These are phyloP conservation scores for Zoanthus sansibaricus DNA, from an alignment of 92 coral and sea anemone species.

Conservation along the genomic window DNA sequence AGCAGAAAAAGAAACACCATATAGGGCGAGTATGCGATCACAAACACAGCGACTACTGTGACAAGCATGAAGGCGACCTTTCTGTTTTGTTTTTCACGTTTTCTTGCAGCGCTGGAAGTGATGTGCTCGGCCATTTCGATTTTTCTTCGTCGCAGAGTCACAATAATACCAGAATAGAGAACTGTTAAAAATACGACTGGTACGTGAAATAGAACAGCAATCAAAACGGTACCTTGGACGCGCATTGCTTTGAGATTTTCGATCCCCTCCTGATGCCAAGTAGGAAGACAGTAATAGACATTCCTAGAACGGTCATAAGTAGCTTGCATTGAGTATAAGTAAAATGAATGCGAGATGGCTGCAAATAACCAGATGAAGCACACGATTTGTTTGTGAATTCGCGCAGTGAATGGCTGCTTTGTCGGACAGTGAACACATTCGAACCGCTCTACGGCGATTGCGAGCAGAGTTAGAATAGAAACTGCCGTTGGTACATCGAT, in stretches of 20 bases:
- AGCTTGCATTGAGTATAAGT: conserved; percentile 1
- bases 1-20: neutral
- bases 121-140: neutral
- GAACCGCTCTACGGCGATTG: conserved; percentile 30
- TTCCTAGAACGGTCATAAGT: neutral
- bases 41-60: conserved; percentile 18
- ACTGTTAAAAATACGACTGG: conserved; percentile 9
- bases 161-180: conserved; percentile 26
- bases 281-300: neutral
- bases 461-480: conserved; percentile 34
- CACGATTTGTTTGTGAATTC: conserved; percentile 3
- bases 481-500: conserved; percentile 26
- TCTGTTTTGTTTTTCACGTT: conserved; percentile 30
- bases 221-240: neutral
- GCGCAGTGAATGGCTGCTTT: conserved; percentile 6
- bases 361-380: conserved; percentile 30
- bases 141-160: conserved; percentile 28
- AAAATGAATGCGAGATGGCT: conserved; percentile 11
- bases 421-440: neutral
- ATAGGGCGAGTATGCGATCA: conserved; percentile 33
- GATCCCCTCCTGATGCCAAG: neutral
- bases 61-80: conserved; percentile 27
- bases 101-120: conserved; percentile 19
- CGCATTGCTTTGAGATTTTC: neutral
- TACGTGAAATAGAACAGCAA: neutral